Evolutionary conservation across 2,113 vertebrate species (phyloP), one percentile per base, ranked within the genome.

Genomic region (Ellobius talpinus): DNA sequence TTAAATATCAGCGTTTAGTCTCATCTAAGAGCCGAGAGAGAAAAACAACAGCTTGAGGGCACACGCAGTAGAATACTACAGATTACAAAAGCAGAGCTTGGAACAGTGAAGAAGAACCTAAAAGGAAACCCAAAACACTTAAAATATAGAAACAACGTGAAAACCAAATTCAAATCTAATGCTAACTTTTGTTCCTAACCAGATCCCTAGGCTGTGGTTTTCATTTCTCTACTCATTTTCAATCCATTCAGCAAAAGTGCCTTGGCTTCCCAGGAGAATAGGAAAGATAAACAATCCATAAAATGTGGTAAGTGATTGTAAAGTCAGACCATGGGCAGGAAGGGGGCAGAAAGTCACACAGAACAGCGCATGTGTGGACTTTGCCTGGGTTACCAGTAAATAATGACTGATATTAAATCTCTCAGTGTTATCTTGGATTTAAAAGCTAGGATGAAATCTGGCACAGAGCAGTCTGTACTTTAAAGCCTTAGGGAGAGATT

Each of bases 381-480:
- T 66, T 93, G 70, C 85, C 89, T 74, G 94, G 85, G 93, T 73
- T 68, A 95, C 96, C 45, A 89, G 88, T 45, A 94, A 93, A 97
- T 55, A 94, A 89, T 26, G 61, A 72, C 76, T 39, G 52, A 52
- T 19, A 45, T 1, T 90, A 63, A 87, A 95, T 45, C 14, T 89
- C 55, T 73, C 81, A 74, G 50, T 33, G 65, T 77, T 76, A 47
- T n/a, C 63, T 95, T 58, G 39, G 74, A 45, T 61, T 93, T 45
- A 86, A 81, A 86, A 96, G 77, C 79, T 87, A 63, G 50, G 52
- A 79, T 76, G 89, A 82, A 88, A 52, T 85, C 93, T 66, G 90
- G 86, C 65, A 68, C 65, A 68, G 87, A 88, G 76, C 21, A 72
- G 39, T 91, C 45, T 90, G 61, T 45, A 94, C 42, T 84, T 91